These are phyloP conservation scores for Acipenser transmontanus DNA, from an alignment of 2,797 vertebrate genomes.

Conservation along the genomic window DNA sequence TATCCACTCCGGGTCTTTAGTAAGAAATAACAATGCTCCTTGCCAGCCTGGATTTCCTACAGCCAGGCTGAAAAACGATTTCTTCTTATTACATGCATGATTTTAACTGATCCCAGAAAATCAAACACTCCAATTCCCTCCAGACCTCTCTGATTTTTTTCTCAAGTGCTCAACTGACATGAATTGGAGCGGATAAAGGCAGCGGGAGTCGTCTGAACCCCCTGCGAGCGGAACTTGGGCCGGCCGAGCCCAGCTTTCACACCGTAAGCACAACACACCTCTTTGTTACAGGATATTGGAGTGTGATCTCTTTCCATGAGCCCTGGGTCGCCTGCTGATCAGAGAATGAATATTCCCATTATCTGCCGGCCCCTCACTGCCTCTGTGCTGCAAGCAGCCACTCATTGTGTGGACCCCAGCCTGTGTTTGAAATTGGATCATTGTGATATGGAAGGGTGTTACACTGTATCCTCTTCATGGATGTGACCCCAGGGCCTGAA, in stretches of 20 bases:
- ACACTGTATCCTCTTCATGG: too few relatives aligned
- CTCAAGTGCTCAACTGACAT: constrained; percentile 26
- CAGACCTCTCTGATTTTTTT: constrained; percentile 32
- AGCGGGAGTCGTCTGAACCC: constrained; percentile 13
- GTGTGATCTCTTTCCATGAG: too few relatives aligned
- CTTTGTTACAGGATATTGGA: constrained; percentile 27
- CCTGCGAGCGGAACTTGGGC: background rate
- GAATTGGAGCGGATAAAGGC: constrained; percentile 14
- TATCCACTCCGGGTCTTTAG: constrained; percentile 56
- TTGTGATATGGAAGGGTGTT: background rate
- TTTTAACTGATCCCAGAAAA: constrained; percentile 81
- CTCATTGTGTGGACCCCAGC: too few relatives aligned
- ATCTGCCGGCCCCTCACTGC: background rate
- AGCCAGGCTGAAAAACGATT: constrained; percentile 78
- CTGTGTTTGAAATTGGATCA: background rate
- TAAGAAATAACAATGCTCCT: constrained; percentile 74
- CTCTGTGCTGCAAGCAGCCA: background rate
- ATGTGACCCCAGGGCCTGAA: too few relatives aligned
- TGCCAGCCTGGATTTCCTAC: constrained; percentile 74
- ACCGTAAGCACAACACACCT: constrained; percentile 25
- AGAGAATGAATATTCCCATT: background rate
- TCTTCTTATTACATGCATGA: constrained; percentile 76
- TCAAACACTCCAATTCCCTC: constrained; percentile 48
- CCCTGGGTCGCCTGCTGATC: constrained; percentile 13
- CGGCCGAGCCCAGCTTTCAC: constrained; percentile 11